Base-by-base conservation (phyloP, 2,888 invertebrate species). In the Cheilosia soror region DNA sequence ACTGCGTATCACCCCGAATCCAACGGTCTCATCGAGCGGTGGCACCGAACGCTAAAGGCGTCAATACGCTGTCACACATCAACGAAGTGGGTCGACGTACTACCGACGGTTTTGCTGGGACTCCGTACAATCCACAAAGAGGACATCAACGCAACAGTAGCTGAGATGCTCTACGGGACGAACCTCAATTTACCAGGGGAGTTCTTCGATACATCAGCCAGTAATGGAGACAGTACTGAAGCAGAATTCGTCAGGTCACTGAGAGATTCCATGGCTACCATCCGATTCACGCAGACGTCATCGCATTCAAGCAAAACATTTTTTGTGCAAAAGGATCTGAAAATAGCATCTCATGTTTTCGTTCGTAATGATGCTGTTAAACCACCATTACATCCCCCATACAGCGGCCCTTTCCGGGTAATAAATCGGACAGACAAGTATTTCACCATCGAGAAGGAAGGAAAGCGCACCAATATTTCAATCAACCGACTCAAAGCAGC, bases 11-110 rank as follows among this genome's bases (percentile, higher is more conserved):
- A 72, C 25, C 51, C 44, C 71, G 80, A 89, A 5, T 87, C 90
- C 0, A 92, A 92, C 62, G 91, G 91, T 0, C 88, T 91, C 71
- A 88, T 92, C 2, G 91, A 93, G 77, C 80, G 91, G 5, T 89
- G 90, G 65, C 92, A 93, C 79, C 87, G 92, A 20, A 88, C 89
- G 11, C 76, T 92, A 62, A 92, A 91, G 87, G 88, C 91, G 0
- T 89, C 92, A 0, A 73, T 91, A 11, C 88, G 44, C 62, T 87
- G 88, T 44, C 88, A 89, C 29, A 65, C 81, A 1, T 69, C 65
- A 1, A 65, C 81, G 7, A 60, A 84, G 27, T 91, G 91, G 90
- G 55, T 83, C 2, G 86, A 87, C 7, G 68, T 73, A 4, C 87
- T 92, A 5, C 90, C 90, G 0, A 83, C 87, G 6, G 88, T 91